These are phyloP conservation scores for Theropithecus gelada DNA, from an alignment of 2,113 vertebrate genomes.

Conservation along the genomic window DNA sequence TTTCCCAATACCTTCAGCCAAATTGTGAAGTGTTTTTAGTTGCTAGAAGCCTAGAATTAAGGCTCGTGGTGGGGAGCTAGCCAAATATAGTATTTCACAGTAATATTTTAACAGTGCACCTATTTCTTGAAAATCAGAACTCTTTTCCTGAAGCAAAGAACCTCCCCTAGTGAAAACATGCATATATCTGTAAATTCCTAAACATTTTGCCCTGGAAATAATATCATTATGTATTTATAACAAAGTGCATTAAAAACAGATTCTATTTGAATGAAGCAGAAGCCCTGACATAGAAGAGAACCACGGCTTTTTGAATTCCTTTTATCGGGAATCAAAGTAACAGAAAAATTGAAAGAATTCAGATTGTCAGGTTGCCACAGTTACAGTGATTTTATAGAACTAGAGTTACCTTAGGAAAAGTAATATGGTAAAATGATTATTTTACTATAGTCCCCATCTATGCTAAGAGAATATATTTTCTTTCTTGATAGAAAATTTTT, in stretches of 20 bases:
- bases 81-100: not conserved
- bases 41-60: not conserved
- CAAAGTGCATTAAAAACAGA: not conserved
- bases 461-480: not conserved
- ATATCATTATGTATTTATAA: not conserved
- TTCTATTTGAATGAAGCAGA: slow-evolving; percentile 17
- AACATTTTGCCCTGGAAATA: slow-evolving; percentile 15
- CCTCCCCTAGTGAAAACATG: not conserved
- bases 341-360: slow-evolving; percentile 22
- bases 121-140: slow-evolving; percentile 38
- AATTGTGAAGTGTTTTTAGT: not conserved
- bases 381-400: not conserved
- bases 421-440: not conserved
- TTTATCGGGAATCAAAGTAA: not conserved
- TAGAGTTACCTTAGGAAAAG: slow-evolving; percentile 13
- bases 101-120: not conserved
- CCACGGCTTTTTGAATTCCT: not conserved
- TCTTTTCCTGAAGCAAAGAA: not conserved
- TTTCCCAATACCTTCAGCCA: not conserved
- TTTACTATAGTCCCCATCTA: not conserved
- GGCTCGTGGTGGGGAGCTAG: too few relatives aligned
- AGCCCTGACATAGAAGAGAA: not conserved
- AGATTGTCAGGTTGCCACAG: not conserved
- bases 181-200: slow-evolving; percentile 22
- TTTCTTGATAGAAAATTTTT: not conserved